Base-by-base conservation (phyloP, 1,140 invertebrate genomes). In the Geopemphigus sp. region DNA sequence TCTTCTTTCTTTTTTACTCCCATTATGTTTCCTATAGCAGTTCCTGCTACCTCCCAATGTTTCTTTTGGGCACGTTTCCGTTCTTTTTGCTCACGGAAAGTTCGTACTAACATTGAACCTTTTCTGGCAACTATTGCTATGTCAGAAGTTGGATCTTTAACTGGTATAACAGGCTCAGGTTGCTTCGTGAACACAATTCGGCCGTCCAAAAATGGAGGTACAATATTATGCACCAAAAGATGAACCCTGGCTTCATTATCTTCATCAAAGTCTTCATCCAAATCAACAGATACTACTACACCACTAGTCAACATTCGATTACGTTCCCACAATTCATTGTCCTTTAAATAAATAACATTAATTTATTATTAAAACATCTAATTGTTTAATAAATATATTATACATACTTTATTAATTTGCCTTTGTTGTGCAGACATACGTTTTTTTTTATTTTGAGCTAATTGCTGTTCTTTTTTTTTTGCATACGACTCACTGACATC, bases 151-250 rank as follows among this genome's bases (percentile, higher is more conserved):
- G 96, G 93, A 88, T 99, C 98, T 88, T 95, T 90, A 17, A 93
- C 92, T 73, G 95, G 95, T 83, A 98, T 91, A 72, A 98, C 94
- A 74, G 96, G 96, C 85, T 99, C 97, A 12, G 96, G 96, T 86
- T 99, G 98, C 85, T 99, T 99, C 0, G 98, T 99, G 84, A 99
- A 99, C 0, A 98, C 97, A 84, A 99, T 98, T 57, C 98, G 88
- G 1, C 98, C 98, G 88, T 99, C 98, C 4, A 99, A 87, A 87
- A 99, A 99, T 11, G 98, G 98, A 2, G 98, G 98, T 6, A 99
- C 95, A 73, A 99, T 97, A 85, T 99, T 99, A 84, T 99, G 97
- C 1, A 99, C 97, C 19, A 99, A 87, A 11, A 99, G 86, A 88
- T 99, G 97, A 1, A 99, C 97, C 81, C 97, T 87, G 47, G 95